These are phyloP conservation scores for Microhierax caerulescens DNA, from an alignment of 2,797 vertebrate genomes.

Conservation along the genomic window DNA sequence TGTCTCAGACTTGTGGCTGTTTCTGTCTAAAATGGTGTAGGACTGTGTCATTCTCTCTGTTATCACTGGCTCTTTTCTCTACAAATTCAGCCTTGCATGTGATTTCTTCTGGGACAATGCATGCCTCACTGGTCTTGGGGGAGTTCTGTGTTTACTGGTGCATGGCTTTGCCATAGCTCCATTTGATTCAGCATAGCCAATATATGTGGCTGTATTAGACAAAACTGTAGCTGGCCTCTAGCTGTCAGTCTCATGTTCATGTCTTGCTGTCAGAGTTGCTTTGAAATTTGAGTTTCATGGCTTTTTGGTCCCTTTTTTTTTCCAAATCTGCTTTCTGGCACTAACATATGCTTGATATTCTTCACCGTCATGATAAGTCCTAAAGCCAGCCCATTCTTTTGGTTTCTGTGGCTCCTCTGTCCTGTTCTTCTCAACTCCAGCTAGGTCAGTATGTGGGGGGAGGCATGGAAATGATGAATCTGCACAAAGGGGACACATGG, in stretches of 20 bases:
- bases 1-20: not conserved
- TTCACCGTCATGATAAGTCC: not conserved
- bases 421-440: not conserved
- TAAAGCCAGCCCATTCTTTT: not conserved
- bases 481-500: rapidly evolving
- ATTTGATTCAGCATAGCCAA: not conserved
- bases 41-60: not conserved
- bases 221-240: not conserved
- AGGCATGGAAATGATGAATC: not conserved
- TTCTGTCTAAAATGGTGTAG: not conserved
- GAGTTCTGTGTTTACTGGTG: not conserved
- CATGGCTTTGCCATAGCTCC: not conserved
- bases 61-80: not conserved
- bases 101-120: not conserved
- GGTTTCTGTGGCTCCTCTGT: not conserved
- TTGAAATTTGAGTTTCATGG: not conserved
- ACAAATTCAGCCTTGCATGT: not conserved
- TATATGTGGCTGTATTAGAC: not conserved
- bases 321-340: not conserved
- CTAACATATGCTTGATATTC: not conserved
- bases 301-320: not conserved
- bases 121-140: not conserved
- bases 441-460: not conserved
- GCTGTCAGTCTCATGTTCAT: not conserved
- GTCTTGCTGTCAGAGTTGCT: not conserved